Evolutionary conservation across 2,888 invertebrate genomes (phyloP), one percentile per base, ranked within the genome.

Genomic region (Ophion slaviceki): DNA sequence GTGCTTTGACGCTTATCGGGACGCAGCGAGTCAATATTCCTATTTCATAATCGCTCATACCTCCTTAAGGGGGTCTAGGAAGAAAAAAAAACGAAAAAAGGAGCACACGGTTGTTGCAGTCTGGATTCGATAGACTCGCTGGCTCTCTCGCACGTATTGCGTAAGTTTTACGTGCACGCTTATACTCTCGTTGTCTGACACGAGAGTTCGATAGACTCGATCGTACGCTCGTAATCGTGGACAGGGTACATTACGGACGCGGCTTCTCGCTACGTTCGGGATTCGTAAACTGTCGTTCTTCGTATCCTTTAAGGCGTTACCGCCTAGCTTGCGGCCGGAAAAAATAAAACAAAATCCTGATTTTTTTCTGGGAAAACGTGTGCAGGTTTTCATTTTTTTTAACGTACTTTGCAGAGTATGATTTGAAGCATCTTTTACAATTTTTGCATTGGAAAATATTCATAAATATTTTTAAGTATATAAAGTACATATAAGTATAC

Each of bases 131-230:
- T 59, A 59, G 32, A 59, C 72, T 59, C 70, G 45, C 45, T 40
- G 5, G 45, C 10, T 71, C 53, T 59, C 36, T 53, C 32, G 20
- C 28, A 20, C n/a, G 14, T 14, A 53, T 72, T 72, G 72, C 72
- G 57, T 72, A 72, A 72, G 57, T 4, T 32, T 57, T 32, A 70
- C 53, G 28, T 57, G 6, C 45, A n/a, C 28, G 5, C 3, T 8
- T 28, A 53, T 32, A 70, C 70, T 53, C 53, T 70, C 59, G 72
- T 72, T 72, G 72, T 72, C 72, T 72, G 53, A 53, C 53, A 53
- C 53, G 53, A 53, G 57, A 53, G 36, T 72, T 72, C 59, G 59
- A 72, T 6, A 72, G 72, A 72, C 72, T 72, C n/a, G 72, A 36
- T 59, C 72, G 53, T 53, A 57, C 2, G n/a, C 70, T 45, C 70